Conservation (phyloP, 2,113 vertebrate species). For the Alces alces region DNA sequence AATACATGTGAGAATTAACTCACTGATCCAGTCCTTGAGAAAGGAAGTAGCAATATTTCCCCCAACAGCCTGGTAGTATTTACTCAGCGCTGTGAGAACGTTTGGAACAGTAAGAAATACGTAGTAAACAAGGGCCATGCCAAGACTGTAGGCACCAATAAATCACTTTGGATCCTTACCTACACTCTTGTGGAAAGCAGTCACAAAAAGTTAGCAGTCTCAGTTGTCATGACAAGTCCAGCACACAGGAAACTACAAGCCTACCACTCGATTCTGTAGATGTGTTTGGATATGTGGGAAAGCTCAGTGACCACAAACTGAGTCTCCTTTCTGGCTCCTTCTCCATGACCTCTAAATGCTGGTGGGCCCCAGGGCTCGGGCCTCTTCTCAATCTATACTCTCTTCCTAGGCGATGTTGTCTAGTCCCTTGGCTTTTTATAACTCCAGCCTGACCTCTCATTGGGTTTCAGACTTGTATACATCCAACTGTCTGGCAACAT, state of each 20-base stretch:
- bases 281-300: background rate
- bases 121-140: background rate
- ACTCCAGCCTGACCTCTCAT: background rate
- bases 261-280: rapidly evolving
- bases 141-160: background rate
- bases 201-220: background rate
- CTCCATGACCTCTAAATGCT: background rate
- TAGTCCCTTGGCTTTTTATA: background rate
- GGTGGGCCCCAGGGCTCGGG: background rate
- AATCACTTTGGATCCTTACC: background rate
- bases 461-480: background rate
- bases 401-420: background rate
- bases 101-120: background rate
- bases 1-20: background rate
- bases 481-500: background rate
- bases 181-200: background rate
- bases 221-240: background rate
- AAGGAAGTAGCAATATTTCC: background rate
- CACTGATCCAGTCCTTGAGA: background rate
- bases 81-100: background rate
- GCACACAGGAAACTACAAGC: no score
- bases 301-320: background rate
- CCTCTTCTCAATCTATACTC: background rate
- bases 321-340: background rate
- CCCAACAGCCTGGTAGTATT: background rate